Percentiles rank a stretch among this genome's conserved stretches.
phyloP scores from a whole-genome alignment of 2,888 invertebrate genomes.

The Xestia sexstrigata region DNA sequence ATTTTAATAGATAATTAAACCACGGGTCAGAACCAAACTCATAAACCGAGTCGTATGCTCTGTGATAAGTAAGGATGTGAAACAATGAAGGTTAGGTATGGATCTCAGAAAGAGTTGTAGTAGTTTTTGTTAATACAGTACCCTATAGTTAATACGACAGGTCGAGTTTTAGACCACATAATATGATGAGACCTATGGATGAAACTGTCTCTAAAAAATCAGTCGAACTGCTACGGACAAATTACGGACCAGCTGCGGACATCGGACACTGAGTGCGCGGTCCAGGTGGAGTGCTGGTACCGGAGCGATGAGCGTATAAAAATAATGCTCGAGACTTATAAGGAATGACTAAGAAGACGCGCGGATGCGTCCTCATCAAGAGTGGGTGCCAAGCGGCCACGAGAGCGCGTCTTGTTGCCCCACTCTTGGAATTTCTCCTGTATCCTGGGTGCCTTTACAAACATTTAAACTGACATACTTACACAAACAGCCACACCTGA shows the following conservation, averaged over 20 bases:
- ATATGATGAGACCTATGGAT: background rate
- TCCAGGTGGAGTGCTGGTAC: background rate
- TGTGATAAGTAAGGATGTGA: constrained; percentile 62
- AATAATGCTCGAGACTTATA: background rate
- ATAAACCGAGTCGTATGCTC: constrained; percentile 28
- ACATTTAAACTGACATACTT: no score
- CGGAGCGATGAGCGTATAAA: background rate
- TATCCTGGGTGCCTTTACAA: no score
- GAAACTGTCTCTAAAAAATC: background rate
- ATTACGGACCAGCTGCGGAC: background rate
- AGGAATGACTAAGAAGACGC: background rate
- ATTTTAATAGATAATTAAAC: background rate
- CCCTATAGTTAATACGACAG: background rate
- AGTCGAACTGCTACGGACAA: background rate
- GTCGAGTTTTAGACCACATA: background rate
- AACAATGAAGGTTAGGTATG: constrained; percentile 25
- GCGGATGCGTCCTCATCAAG: background rate
- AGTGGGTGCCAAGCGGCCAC: background rate
- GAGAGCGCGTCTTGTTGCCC: background rate
- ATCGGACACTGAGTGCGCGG: background rate
- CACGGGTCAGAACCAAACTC: constrained; percentile 13
- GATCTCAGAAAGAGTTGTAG: constrained; percentile 56
- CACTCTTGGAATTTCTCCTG: no score
- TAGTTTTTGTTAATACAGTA: constrained; percentile 13
- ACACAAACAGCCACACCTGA: no score